Base-by-base conservation (phyloP, 2,113 vertebrate species). In the Notothenia coriiceps region DNA sequence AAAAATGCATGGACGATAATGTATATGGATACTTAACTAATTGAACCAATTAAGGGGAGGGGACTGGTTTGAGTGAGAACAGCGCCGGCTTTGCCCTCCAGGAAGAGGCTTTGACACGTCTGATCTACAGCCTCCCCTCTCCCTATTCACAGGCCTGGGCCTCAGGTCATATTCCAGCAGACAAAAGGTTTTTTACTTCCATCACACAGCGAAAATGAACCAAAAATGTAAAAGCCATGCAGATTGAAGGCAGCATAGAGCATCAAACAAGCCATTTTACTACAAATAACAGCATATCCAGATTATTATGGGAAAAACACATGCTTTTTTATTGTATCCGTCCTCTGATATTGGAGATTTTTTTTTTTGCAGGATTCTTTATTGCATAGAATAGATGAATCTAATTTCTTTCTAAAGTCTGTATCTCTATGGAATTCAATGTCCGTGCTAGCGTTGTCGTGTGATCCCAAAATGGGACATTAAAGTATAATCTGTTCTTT, bases 21-120 rank as follows among this genome's bases (percentile, higher is more conserved):
- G 92, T 91, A 93, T 92, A 91, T 89, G 85, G 91, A 95, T 93
- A 92, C 90, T 93, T 92, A 90, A 92, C 93, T 95, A 94, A 95
- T 94, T 94, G 92, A 94, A 90, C 93, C 89, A 93, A 94, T 94
- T 94, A 94, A 94, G 91, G 60, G 62, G 85, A 88, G 89, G 87
- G 83, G 86, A 83, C 69, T 70, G 88, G 85, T 93, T 93, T 85
- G 91, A 90, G 80, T 87, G 87, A 80, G 87, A 90, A 76, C 87
- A 88, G 87, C 56, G 73, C 56, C 72, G 51, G 33, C 82, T 29
- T 74, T 12, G 84, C 89, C 93, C 93, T 91, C n/a, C 49, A 90
- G 92, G 86, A 87, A 86, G 82, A 82, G 35, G 87, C 85, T 88
- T 67, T 93, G 91, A 92, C 93, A 93, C 86, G 8, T 88, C 90